A percentile compares a stretch with the other conserved stretches of the same genome.
These are phyloP conservation scores for Luscinia megarhynchos DNA, from an alignment of 2,797 vertebrate species.

Conservation along the genomic window DNA sequence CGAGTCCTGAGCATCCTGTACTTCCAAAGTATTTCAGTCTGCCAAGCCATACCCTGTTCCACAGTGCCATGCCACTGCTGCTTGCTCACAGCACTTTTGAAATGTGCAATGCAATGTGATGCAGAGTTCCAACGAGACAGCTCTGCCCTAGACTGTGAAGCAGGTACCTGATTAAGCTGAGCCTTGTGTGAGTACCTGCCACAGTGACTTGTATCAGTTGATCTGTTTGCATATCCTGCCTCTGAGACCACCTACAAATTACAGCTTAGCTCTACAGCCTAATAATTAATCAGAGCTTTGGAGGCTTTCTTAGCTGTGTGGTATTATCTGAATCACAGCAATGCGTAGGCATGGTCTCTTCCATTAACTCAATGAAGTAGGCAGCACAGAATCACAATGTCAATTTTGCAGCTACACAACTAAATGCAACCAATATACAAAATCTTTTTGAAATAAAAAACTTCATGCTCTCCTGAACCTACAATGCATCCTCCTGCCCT, in stretches of 20 bases:
- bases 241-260: background rate
- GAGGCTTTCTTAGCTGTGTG: background rate
- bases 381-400: background rate
- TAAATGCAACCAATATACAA: background rate
- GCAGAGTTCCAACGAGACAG: rapidly evolving
- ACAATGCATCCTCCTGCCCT: background rate
- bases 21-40: background rate
- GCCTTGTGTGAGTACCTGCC: background rate
- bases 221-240: background rate
- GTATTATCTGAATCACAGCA: background rate
- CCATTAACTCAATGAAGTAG: background rate
- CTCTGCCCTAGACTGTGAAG: background rate
- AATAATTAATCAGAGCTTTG: background rate
- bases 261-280: background rate
- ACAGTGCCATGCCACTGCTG: background rate
- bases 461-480: background rate
- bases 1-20: background rate
- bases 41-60: background rate
- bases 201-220: background rate
- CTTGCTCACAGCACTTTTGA: background rate
- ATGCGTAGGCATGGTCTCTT: background rate
- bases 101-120: background rate
- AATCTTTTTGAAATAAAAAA: background rate
- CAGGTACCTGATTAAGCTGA: background rate
- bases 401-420: background rate